Base-by-base conservation (phyloP, 2,888 invertebrate genomes). In the Thelaira solivaga region DNA sequence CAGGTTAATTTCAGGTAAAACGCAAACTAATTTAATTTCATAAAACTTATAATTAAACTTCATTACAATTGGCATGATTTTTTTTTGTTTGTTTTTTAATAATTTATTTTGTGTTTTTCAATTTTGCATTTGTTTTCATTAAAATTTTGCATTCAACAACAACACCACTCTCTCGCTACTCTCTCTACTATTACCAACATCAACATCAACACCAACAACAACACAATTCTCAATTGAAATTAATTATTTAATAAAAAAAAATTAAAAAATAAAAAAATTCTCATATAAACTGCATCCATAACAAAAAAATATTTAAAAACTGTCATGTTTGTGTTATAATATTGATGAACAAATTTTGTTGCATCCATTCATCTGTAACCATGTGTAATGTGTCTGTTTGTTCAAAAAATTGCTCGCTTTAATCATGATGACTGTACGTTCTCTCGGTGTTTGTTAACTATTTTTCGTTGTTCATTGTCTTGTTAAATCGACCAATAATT, bases 1-100 rank as follows among this genome's bases (percentile, higher is more conserved):
- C 88, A 89, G 81, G 86, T 89, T 61, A 89, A 89, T 80, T 89
- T 89, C 83, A 89, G 89, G 89, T 89, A 82, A 84, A 83, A 69
- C 24, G 0, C n/a, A 18, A 16, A n/a, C n/a, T 43, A 20, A 36
- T 62, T 55, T n/a, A 18, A 5, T 24, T 34, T 45, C 16, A 8
- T 22, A 24, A 39, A 49, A 20, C 47, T 26, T 39, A 57, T 72
- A 81, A 59, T 55, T 18, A 49, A 57, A 18, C 18, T 31, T 2
- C 18, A 7, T 22, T 45, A 61, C 49, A 36, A 62, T 55, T 47
- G n/a, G 55, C 53, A 68, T 75, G 61, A 34, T 43, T 41, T 64
- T n/a, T n/a, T n/a, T n/a, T n/a, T n/a, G n/a, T n/a, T n/a, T 64
- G 5, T 2, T 39, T 55, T 61, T 20, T 55, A 8, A 47, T 16